These are phyloP conservation scores for Oryzias dopingdopingensis DNA, from an alignment of 2,797 vertebrate species.

Conservation along the genomic window DNA sequence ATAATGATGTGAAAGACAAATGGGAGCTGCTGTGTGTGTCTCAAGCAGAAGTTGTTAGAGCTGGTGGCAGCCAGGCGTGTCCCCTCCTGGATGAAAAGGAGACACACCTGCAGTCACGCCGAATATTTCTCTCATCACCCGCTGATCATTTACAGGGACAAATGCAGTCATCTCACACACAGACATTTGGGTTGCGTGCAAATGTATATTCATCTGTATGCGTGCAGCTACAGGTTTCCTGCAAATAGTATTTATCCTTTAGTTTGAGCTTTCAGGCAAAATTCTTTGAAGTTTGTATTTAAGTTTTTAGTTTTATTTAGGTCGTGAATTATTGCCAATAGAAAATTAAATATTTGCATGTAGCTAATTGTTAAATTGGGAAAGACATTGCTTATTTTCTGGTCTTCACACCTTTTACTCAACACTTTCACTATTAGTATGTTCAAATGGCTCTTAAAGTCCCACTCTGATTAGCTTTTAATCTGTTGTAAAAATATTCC, in stretches of 20 bases:
- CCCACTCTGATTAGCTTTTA: no score
- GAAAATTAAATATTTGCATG: no score
- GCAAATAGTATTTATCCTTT: conserved; percentile 7
- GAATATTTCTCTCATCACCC: conserved; percentile 67
- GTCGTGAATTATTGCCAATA: no score
- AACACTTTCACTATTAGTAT: no score
- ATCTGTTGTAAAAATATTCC: no score
- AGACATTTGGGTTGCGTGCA: conserved; percentile 8
- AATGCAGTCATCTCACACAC: conserved; percentile 34
- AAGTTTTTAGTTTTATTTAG: no score
- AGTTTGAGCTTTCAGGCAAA: not conserved
- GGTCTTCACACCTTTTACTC: no score
- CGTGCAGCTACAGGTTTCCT: conserved; percentile 41
- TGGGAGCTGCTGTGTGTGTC: conserved; percentile 32
- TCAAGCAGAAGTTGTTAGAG: conserved; percentile 37
- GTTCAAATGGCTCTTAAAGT: no score
- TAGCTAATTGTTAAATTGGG: no score
- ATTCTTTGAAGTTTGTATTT: no score
- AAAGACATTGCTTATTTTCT: no score
- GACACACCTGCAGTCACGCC: conserved; percentile 66
- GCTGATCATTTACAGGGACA: conserved; percentile 49
- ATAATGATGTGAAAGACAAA: conserved; percentile 30
- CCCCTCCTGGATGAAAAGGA: conserved; percentile 53
- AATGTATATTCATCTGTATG: not conserved
- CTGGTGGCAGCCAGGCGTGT: conserved; percentile 54